These are phyloP conservation scores for Azorinus chamasolen DNA, from an alignment of 2,888 invertebrate genomes.

Conservation along the genomic window DNA sequence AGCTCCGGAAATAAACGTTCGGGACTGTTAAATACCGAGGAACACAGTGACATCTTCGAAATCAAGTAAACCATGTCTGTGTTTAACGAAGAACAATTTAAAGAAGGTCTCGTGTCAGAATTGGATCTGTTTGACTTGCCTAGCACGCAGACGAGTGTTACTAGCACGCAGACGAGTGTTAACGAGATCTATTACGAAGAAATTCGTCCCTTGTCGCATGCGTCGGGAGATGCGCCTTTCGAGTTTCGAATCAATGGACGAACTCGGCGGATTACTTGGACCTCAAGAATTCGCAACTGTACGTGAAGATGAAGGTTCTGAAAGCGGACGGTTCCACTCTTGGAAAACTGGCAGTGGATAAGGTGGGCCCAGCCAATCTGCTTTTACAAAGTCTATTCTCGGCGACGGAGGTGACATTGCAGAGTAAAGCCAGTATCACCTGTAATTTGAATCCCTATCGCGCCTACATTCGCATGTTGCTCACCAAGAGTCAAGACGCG, in stretches of 20 bases:
- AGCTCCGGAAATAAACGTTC: background rate
- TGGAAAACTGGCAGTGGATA: too few species aligned
- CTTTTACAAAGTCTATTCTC: too few species aligned
- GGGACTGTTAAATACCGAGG: background rate
- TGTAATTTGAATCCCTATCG: too few species aligned
- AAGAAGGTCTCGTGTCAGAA: constrained; percentile 8
- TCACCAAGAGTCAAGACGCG: constrained; percentile 21
- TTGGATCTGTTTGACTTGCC: background rate
- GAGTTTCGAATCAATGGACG: constrained; percentile 5
- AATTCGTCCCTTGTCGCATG: background rate
- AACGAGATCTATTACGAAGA: background rate
- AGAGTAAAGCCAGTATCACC: too few species aligned
- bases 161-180: constrained; percentile 1
- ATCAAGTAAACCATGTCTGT: constrained; percentile 8
- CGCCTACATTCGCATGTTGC: constrained; percentile 1
- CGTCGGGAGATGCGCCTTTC: constrained; percentile 2
- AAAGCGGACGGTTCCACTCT: too few species aligned
- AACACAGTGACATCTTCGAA: constrained; percentile 11
- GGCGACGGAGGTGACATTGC: too few species aligned
- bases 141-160: constrained; percentile 6
- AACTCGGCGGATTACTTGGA: constrained; percentile 9
- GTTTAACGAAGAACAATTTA: constrained; percentile 14
- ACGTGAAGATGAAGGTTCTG: too few species aligned
- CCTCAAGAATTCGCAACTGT: background rate
- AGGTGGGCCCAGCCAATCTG: too few species aligned